Evolutionary conservation across 2,113 vertebrate genomes (phyloP).

Genomic region (human (Homo sapiens)): GRCh38 chr2:234060001-234060500

Average conservation of each 20-base stretch:
- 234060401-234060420: background rate
- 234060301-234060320: rapidly evolving
- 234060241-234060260: background rate
- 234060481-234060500: background rate
- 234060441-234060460: conserved; percentile 71
- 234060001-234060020: background rate
- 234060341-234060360: rapidly evolving
- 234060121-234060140: rapidly evolving
- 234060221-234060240: background rate
- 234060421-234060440: conserved; percentile 66
- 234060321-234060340: background rate
- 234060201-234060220: background rate
- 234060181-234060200: background rate
- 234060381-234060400: conserved; percentile 80
- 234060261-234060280: too few relatives aligned
- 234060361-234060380: conserved; percentile 59
- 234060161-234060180: rapidly evolving
- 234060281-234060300: rapidly evolving
- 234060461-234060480: conserved; percentile 84
- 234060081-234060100: background rate
- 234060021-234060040: background rate
- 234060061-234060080: background rate
- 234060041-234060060: background rate
- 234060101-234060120: rapidly evolving
- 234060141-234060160: rapidly evolving